Percentiles rank a stretch among this genome's conserved stretches.
Evolutionary conservation across 2,797 vertebrate species (phyloP).

Genomic region (Microchirus variegatus): DNA sequence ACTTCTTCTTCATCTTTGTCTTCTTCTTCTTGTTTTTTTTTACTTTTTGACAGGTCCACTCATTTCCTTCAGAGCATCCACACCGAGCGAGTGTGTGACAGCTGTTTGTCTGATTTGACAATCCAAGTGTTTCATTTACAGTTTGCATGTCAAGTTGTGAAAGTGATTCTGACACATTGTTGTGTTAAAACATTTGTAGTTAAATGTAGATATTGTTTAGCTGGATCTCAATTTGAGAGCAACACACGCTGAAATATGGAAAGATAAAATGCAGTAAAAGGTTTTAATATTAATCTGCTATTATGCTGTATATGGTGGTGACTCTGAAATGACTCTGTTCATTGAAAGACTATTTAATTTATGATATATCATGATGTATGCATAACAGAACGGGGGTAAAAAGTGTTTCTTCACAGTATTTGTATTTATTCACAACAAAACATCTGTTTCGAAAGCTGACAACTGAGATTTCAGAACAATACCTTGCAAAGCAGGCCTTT

Average conservation of each 20-base stretch:
- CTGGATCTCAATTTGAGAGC: constrained; percentile 54
- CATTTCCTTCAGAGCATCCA: constrained; percentile 58
- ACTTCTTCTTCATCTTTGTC: background rate
- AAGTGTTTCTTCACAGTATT: no score
- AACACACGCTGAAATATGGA: constrained; percentile 10
- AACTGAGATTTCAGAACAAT: no score
- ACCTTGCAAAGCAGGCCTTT: no score
- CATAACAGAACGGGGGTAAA: no score
- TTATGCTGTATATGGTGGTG: no score
- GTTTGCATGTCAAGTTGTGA: constrained; percentile 66
- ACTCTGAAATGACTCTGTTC: no score
- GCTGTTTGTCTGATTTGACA: constrained; percentile 79
- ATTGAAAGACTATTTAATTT: no score
- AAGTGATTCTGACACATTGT: constrained; percentile 66
- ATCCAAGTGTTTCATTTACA: constrained; percentile 72
- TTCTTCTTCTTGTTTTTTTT: no score
- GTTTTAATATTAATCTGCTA: no score
- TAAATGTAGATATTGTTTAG: constrained; percentile 70
- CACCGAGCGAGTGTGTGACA: constrained; percentile 58
- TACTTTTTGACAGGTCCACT: constrained; percentile 49
- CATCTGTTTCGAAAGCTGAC: no score
- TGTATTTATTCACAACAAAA: no score
- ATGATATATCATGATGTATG: no score
- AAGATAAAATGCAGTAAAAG: constrained; percentile 6
- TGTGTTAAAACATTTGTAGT: constrained; percentile 56